These are phyloP conservation scores for Ganaspis brasiliensis DNA, from an alignment of 2,888 invertebrate species.

Conservation along the genomic window DNA sequence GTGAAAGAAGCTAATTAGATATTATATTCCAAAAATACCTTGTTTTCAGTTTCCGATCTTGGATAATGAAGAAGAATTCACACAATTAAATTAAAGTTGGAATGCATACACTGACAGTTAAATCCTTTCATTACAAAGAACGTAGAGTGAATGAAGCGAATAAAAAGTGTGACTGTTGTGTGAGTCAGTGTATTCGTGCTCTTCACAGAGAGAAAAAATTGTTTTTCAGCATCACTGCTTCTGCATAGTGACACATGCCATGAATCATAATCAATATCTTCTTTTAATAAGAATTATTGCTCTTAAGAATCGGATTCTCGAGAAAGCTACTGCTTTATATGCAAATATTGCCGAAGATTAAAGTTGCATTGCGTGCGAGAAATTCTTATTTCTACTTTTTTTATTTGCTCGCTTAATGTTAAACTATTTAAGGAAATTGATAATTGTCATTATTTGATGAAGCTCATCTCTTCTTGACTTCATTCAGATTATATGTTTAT, in stretches of 20 bases:
- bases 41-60: conserved; percentile 15
- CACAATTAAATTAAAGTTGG: conserved; percentile 51
- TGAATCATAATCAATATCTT: conserved; percentile 58
- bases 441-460: too few species aligned
- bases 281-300: background rate
- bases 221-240: conserved; percentile 57
- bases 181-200: conserved; percentile 60
- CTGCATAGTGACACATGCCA: conserved; percentile 51
- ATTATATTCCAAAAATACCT: conserved; percentile 2
- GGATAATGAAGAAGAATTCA: conserved; percentile 44
- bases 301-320: background rate
- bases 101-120: conserved; percentile 30
- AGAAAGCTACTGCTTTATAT: background rate
- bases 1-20: background rate
- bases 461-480: too few species aligned
- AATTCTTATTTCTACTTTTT: background rate
- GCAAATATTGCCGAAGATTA: background rate
- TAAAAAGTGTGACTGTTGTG: conserved; percentile 61
- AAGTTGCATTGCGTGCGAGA: conserved; percentile 36
- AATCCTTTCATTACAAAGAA: conserved; percentile 52
- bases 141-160: conserved; percentile 60
- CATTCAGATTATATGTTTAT: background rate
- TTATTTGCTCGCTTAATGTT: background rate
- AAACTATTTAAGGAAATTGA: too few species aligned
- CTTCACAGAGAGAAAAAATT: conserved; percentile 60